Conservation (phyloP, 2,113 vertebrate species). For the Indri indri region DNA sequence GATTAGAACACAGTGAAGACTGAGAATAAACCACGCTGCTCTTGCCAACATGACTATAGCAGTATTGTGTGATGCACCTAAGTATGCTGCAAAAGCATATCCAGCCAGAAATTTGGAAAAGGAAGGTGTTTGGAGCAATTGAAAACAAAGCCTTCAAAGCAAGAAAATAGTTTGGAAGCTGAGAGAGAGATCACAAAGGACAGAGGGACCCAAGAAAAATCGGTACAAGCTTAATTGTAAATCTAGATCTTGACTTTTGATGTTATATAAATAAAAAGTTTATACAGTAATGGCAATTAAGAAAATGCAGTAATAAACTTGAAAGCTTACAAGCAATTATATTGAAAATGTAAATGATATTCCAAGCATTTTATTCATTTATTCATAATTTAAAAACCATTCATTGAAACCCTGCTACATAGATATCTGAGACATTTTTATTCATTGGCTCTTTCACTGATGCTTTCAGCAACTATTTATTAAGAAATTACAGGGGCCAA, state of each 20-base stretch:
- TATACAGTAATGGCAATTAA: background rate
- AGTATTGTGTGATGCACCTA: background rate
- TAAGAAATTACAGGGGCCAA: background rate
- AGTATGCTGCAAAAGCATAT: constrained; percentile 12
- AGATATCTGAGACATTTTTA: background rate
- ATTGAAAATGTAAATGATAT: background rate
- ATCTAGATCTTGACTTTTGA: background rate
- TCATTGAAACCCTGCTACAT: background rate
- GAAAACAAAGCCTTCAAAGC: constrained; percentile 21
- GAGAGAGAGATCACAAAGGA: background rate
- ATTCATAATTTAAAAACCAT: background rate
- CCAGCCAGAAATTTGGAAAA: background rate
- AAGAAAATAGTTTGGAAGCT: background rate
- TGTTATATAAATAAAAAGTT: background rate
- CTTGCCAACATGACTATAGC: background rate
- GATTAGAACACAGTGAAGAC: background rate
- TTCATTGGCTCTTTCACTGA: background rate
- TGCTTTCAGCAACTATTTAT: background rate
- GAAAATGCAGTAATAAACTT: background rate
- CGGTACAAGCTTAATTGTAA: background rate
- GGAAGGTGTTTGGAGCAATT: background rate
- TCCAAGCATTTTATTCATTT: constrained; percentile 14
- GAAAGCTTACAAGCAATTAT: background rate
- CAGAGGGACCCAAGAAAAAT: background rate
- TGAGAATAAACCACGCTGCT: background rate